Evolutionary conservation across 1,140 invertebrate genomes (phyloP).

Genomic region (Thaumetopoea pityocampa): DNA sequence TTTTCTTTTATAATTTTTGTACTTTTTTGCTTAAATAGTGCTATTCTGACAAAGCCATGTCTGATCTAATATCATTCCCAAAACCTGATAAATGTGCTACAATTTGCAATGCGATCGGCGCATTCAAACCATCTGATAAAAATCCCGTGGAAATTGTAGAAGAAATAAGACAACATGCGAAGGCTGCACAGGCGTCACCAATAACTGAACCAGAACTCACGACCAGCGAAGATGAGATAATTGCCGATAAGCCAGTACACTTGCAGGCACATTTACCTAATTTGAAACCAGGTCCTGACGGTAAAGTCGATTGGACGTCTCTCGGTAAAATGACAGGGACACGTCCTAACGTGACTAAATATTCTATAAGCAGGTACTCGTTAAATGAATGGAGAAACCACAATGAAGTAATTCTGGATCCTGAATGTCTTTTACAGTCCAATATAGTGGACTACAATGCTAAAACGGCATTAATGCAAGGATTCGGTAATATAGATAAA

Average conservation of each 20-base stretch:
- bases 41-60: slow-evolving; percentile 19
- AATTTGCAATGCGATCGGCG: slow-evolving; percentile 52
- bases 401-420: slow-evolving; percentile 78
- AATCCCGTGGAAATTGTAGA: slow-evolving; percentile 14
- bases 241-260: too few species aligned
- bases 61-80: slow-evolving; percentile 39
- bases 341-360: slow-evolving; percentile 83
- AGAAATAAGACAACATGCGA: slow-evolving; percentile 31
- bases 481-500: slow-evolving; percentile 79
- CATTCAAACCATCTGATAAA: slow-evolving; percentile 32
- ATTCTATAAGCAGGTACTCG: slow-evolving; percentile 83
- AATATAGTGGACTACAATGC: slow-evolving; percentile 76
- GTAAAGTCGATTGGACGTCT: slow-evolving; percentile 82
- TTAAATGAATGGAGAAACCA: slow-evolving; percentile 81
- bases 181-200: slow-evolving; percentile 23
- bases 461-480: slow-evolving; percentile 77
- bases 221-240: too few species aligned
- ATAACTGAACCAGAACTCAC: too few species aligned
- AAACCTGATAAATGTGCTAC: slow-evolving; percentile 54
- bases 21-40: not conserved
- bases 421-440: slow-evolving; percentile 61
- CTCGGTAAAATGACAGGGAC: slow-evolving; percentile 81
- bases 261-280: slow-evolving; percentile 52
- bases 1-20: too few species aligned
- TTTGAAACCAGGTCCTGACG: slow-evolving; percentile 82